Evolutionary conservation across 2,113 vertebrate genomes (phyloP).

Genomic region (Ondatra zibethicus): DNA sequence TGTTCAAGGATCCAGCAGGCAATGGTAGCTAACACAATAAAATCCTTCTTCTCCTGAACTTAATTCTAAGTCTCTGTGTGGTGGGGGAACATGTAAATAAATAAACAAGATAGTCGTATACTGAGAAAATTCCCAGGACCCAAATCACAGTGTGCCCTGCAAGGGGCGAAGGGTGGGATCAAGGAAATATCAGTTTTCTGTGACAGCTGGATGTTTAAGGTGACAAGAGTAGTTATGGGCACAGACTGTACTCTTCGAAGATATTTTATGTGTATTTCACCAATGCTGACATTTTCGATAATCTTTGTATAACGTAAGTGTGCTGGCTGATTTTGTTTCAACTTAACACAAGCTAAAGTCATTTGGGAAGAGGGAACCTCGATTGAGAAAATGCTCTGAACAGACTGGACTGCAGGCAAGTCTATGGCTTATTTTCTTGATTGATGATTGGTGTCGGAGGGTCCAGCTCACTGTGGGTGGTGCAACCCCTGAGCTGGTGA

Average conservation of each 20-base stretch:
- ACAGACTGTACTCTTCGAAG: not conserved
- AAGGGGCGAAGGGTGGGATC: not conserved
- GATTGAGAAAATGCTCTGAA: not conserved
- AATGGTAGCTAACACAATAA: not conserved
- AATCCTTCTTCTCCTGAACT: not conserved
- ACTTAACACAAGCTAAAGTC: not conserved
- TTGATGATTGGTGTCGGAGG: not conserved
- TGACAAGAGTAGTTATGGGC: not conserved
- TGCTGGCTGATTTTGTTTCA: not conserved
- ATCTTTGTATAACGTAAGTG: not conserved
- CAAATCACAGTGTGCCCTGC: not conserved
- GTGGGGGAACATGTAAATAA: not conserved
- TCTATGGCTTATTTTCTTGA: not conserved
- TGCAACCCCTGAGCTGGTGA: not conserved
- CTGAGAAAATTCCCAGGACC: not conserved
- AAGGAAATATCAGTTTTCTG: not conserved
- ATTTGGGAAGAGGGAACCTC: not conserved
- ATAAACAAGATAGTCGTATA: not conserved
- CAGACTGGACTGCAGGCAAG: not conserved
- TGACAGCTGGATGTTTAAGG: not conserved
- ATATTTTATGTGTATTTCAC: not conserved
- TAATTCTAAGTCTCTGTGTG: not conserved
- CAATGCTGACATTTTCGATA: not conserved
- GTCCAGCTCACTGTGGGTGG: not conserved
- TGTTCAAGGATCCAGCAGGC: not conserved